Evolutionary conservation across 1,140 invertebrate genomes (phyloP), one percentile per base, ranked within the genome.

Genomic region (Cydia strobilella): DNA sequence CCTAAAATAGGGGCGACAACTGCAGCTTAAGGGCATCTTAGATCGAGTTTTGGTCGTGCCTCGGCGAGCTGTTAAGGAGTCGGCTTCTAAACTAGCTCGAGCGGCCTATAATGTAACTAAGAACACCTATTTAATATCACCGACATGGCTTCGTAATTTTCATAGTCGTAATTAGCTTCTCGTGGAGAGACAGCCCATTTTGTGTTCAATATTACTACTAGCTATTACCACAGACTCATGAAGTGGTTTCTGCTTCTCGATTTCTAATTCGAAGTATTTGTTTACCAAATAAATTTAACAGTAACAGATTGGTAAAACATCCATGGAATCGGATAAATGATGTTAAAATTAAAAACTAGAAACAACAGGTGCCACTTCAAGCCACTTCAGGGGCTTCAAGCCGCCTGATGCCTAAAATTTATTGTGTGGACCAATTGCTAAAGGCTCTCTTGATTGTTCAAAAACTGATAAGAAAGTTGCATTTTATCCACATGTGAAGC

Each of bases 91-190:
- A 18, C 65, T 35, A 69, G 65, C 65, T 39, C 35, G 15, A 39
- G 65, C 65, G 5, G 27, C n/a, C 23, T 35, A 39, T n/a, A n/a
- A n/a, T 69, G 31, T 69, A 69, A 69, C 35, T n/a, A 69, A 69
- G 13, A 69, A 78, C 48, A 66, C 72, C 51, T 69, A 62, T 74
- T 73, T 78, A 75, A 73, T 35, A 75, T 72, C 72, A 18, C 73
- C 65, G 62, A 74, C 71, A 77, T 74, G 74, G 23, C 74, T 63
- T 63, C 59, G 27, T 73, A 72, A 75, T 75, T 75, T 78, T 75
- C 74, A 78, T 71, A 66, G 59, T 72, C 63, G 54, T 27, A 42
- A 73, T 69, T 69, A 35, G 25, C 65, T 69, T 39, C 65, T 15
- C 63, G 2, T 25, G 20, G 9, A 66, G 63, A 77, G 73, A 74